These are phyloP conservation scores for Dufourea novaeangliae DNA, from an alignment of 1,140 invertebrate species.

Conservation along the genomic window DNA sequence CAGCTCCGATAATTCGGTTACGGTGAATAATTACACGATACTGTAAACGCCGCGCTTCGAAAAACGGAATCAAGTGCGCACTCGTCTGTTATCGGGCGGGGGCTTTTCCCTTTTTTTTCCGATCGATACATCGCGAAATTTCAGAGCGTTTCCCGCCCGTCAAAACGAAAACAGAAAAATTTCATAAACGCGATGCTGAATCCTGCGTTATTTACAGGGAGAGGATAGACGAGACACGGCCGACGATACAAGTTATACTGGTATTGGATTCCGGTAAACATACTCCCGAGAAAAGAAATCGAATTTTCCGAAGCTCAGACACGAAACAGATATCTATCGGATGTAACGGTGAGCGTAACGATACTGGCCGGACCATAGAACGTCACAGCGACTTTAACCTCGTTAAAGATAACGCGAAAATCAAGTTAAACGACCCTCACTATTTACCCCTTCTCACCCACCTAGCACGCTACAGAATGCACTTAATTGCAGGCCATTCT, in stretches of 20 bases:
- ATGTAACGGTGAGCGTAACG: slow-evolving; percentile 58
- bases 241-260: not conserved
- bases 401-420: slow-evolving; percentile 67
- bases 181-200: not conserved
- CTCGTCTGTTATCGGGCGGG: too few species aligned
- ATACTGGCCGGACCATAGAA: slow-evolving; percentile 57
- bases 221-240: not conserved
- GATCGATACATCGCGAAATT: too few species aligned
- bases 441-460: slow-evolving; percentile 19
- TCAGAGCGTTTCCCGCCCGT: too few species aligned
- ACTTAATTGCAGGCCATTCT: slow-evolving; percentile 56
- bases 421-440: slow-evolving; percentile 59
- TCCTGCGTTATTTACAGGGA: not conserved
- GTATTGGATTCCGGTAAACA: not conserved
- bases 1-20: not conserved
- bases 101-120: too few species aligned
- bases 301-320: slow-evolving; percentile 19
- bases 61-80: too few species aligned
- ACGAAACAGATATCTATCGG: slow-evolving; percentile 45
- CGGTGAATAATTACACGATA: too few species aligned
- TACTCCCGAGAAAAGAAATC: not conserved
- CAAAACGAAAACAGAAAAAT: not conserved
- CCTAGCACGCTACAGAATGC: slow-evolving; percentile 42
- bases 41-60: too few species aligned
- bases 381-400: slow-evolving; percentile 66